These are phyloP conservation scores for Labrus mixtus DNA, from an alignment of 2,113 vertebrate genomes.

Conservation along the genomic window DNA sequence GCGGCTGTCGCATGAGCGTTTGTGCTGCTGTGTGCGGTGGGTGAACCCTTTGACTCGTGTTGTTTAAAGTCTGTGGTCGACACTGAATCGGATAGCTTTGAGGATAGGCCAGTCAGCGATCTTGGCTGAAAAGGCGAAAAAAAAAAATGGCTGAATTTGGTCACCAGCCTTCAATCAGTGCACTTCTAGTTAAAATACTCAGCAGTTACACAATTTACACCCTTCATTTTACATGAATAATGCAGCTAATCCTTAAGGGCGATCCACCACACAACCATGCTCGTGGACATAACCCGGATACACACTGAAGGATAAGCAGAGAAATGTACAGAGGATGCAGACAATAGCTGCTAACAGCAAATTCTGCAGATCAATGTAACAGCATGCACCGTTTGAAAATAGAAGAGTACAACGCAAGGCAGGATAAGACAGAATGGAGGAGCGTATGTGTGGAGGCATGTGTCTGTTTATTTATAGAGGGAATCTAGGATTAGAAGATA, in stretches of 20 bases:
- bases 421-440: not conserved
- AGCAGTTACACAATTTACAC: no score
- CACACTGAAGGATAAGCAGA: not conserved
- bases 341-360: conserved; percentile 20
- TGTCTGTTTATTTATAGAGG: conserved; percentile 41
- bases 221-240: not conserved
- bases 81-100: no score
- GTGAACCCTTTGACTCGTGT: no score
- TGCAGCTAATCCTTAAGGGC: not conserved
- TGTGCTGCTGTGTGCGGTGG: no score
- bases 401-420: not conserved
- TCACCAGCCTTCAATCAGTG: no score
- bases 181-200: no score
- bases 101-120: no score
- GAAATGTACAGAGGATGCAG: not conserved
- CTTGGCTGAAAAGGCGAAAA: no score
- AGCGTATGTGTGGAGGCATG: conserved; percentile 6
- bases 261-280: conserved; percentile 5
- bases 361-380: conserved; percentile 25
- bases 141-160: no score
- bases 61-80: no score
- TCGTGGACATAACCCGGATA: not conserved
- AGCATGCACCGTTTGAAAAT: conserved; percentile 1
- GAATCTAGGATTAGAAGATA: conserved; percentile 28
- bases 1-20: no score